Conservation (phyloP, 92 coral and sea anemone genomes). For the Desmophyllum pertusum region DNA sequence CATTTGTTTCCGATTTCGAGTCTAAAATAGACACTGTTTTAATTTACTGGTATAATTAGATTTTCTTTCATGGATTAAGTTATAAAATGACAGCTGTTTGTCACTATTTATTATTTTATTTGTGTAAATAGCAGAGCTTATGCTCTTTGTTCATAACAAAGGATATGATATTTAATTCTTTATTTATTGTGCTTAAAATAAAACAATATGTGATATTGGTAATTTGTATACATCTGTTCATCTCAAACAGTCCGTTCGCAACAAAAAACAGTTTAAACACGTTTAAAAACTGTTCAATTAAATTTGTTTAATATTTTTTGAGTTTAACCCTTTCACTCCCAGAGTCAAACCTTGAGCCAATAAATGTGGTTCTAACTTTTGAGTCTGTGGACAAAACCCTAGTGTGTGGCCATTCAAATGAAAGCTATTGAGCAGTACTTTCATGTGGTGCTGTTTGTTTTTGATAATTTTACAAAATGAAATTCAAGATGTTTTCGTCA, state of each 20-base stretch:
- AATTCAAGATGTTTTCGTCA: too few species aligned
- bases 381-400: too few species aligned
- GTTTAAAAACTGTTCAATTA: neutral
- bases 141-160: neutral
- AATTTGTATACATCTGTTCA: neutral
- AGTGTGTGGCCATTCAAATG: too few species aligned
- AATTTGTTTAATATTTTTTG: too few species aligned
- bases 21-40: neutral
- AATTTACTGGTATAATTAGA: neutral
- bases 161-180: neutral
- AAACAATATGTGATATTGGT: neutral
- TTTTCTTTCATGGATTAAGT: neutral
- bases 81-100: neutral
- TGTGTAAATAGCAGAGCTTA: neutral
- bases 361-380: too few species aligned
- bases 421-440: too few species aligned
- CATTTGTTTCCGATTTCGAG: neutral
- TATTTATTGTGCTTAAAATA: constrained; percentile 25
- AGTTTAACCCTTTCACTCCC: too few species aligned
- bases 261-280: neutral
- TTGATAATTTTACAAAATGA: too few species aligned
- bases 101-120: neutral
- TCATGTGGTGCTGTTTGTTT: too few species aligned
- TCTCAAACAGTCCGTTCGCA: neutral
- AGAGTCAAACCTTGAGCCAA: too few species aligned